Conservation (phyloP, 1,140 invertebrate genomes). For the Panagrolaimus sp. region DNA sequence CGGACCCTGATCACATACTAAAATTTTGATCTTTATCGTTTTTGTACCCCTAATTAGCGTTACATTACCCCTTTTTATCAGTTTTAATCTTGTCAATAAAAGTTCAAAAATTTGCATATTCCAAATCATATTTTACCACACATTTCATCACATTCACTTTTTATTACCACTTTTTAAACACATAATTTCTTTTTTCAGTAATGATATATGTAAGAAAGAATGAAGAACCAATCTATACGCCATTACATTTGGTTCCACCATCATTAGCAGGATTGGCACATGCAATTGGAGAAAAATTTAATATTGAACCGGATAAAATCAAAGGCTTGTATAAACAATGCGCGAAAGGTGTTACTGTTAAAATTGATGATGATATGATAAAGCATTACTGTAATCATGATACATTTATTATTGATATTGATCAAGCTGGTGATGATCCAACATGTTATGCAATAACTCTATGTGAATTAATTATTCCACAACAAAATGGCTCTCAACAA, state of each 20-base stretch:
- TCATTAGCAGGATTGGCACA: constrained; percentile 81
- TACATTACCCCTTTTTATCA: constrained; percentile 16
- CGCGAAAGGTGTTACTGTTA: constrained; percentile 88
- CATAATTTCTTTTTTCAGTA: constrained; percentile 69
- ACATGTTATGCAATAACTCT: constrained; percentile 65
- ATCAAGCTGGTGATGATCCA: constrained; percentile 64
- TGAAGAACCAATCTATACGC: constrained; percentile 87
- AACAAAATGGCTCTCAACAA: neutral
- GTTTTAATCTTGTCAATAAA: constrained; percentile 21
- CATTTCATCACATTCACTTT: constrained; percentile 62
- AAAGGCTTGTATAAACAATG: constrained; percentile 97
- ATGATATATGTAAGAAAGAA: constrained; percentile 94
- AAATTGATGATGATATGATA: constrained; percentile 98
- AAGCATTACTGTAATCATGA: constrained; percentile 96
- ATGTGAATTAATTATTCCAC: constrained; percentile 58
- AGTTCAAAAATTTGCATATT: constrained; percentile 49
- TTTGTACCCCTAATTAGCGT: too few relatives aligned
- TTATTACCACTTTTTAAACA: constrained; percentile 51
- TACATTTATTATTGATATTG: constrained; percentile 77
- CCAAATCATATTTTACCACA: constrained; percentile 50
- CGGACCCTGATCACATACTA: too few relatives aligned
- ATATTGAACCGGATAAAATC: constrained; percentile 92
- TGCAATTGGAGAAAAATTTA: constrained; percentile 98
- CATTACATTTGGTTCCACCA: constrained; percentile 86
- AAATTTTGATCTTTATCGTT: too few relatives aligned